Evolutionary conservation across 1,140 invertebrate species (phyloP).

Genomic region (Parapsyche elsis): DNA sequence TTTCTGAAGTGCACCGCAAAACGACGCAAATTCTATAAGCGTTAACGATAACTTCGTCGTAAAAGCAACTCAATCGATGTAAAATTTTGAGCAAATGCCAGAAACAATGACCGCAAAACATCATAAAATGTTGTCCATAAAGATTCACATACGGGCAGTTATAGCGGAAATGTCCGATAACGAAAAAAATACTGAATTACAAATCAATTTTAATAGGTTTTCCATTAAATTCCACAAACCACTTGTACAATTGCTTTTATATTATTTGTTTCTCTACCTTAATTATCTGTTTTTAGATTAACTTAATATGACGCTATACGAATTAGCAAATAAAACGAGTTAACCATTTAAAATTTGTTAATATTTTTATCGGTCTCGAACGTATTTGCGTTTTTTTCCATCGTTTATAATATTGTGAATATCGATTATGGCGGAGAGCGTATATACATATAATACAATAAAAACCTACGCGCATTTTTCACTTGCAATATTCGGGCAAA

Average conservation of each 20-base stretch:
- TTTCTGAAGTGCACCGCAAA: slow-evolving; percentile 3
- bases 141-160: background rate
- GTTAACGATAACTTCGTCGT: background rate
- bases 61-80: slow-evolving; percentile 5
- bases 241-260: no score
- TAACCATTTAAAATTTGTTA: slow-evolving; percentile 8
- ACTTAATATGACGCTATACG: no score
- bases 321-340: background rate
- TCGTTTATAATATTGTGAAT: slow-evolving; percentile 1
- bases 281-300: no score
- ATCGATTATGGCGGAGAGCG: slow-evolving; percentile 25
- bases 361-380: background rate
- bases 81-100: background rate
- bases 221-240: background rate
- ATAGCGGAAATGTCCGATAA: background rate
- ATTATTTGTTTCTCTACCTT: no score
- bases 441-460: slow-evolving; percentile 31
- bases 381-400: background rate
- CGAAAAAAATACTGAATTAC: background rate
- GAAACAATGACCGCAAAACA: slow-evolving; percentile 13
- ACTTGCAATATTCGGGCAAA: slow-evolving; percentile 25
- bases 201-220: background rate
- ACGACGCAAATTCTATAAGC: background rate
- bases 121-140: background rate
- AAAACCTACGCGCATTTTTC: slow-evolving; percentile 41